Conservation (phyloP, 2,888 invertebrate species). For the Cataglyphis cursor region DNA sequence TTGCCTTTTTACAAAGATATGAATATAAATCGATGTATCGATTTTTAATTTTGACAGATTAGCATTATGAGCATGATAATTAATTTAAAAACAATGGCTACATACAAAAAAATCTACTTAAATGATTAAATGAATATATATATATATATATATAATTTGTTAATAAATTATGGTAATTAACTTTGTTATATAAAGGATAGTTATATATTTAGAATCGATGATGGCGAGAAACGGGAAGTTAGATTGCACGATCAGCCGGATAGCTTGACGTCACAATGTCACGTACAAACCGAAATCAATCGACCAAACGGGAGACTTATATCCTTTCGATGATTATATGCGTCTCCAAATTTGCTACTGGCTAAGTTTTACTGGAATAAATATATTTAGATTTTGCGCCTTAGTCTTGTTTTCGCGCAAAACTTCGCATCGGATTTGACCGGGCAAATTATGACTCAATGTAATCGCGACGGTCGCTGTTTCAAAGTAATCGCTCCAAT, state of each 20-base stretch:
- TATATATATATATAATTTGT: background rate
- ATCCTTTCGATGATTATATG: background rate
- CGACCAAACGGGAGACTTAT: background rate
- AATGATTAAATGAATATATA: background rate
- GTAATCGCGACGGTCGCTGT: background rate
- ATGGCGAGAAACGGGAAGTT: constrained; percentile 53
- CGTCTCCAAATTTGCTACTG: background rate
- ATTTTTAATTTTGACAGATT: background rate
- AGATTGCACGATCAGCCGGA: constrained; percentile 68
- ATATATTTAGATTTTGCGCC: background rate
- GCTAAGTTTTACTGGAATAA: background rate
- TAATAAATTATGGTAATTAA: background rate
- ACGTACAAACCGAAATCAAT: constrained; percentile 59
- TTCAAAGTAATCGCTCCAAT: background rate
- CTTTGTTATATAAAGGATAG: background rate
- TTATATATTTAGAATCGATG: constrained; percentile 4
- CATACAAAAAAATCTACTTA: background rate
- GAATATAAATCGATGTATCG: background rate
- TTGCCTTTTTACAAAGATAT: background rate
- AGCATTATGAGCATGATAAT: background rate
- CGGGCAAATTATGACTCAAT: background rate
- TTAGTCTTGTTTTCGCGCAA: background rate
- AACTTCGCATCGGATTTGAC: background rate
- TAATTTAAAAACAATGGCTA: background rate
- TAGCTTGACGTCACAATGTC: constrained; percentile 69